Base-by-base conservation (phyloP, 2,113 vertebrate species). In the Phrynocephalus versicolor region DNA sequence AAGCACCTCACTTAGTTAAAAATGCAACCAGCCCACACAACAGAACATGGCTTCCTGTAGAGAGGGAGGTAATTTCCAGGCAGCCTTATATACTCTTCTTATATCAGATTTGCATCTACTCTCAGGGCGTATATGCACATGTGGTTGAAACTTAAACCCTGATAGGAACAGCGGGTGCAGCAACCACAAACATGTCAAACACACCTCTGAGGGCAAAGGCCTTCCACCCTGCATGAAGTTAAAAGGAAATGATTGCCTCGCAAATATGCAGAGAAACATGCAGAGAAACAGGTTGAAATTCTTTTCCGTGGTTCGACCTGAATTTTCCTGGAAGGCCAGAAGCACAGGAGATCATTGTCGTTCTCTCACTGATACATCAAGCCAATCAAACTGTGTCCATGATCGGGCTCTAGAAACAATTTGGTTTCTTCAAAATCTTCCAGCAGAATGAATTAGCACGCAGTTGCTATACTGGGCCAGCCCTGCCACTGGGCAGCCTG, bases 51-150 rank as follows among this genome's bases (percentile, higher is more conserved):
- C 30, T 72, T 85, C 55, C 76, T 71, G 65, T 71, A 62, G 51
- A 79, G 55, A 73, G 2, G 30, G 7, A 35, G 30, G 51, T 60
- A 33, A 79, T 45, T 72, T 60, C 13, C 67, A 62, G 70, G 69
- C 76, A 79, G 16, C 1, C 37, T n/a, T 79, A 65, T 79, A 65
- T 25, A 35, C 14, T 57, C 39, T 39, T 33, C 55, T 39, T 69
- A 77, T 72, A 72, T 85, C 84, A 72, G 37, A 18, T 37, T 79
- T 25, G 7, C 55, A 72, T 79, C 84, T 79, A 15, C 76, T 85
- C 30, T 79, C 55, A 45, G 65, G 76, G 76, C 7, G 72, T 33
- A 51, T 71, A 15, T 37, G 14, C 23, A 19, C 62, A 5, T 64
- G 67, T 79, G 76, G 84, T 13, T 79, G 76, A 62, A 85, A 79